Evolutionary conservation across 2,113 vertebrate species (phyloP), one percentile per base, ranked within the genome.

Genomic region (Neotoma lepida): DNA sequence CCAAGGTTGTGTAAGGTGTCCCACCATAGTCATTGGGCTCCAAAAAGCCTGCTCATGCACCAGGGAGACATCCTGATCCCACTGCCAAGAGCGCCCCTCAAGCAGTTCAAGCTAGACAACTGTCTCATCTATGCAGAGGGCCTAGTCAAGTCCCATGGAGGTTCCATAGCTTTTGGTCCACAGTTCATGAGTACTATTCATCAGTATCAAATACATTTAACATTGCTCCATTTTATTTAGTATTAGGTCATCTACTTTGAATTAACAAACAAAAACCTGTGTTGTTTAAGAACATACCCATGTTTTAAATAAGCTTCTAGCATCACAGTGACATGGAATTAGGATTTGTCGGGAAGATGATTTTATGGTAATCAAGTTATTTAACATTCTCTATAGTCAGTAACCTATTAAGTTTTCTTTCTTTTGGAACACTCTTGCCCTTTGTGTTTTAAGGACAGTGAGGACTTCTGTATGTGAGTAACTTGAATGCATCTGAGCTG

Each of bases 361-460:
- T 94, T 94, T 95, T 9, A 90, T 56, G 17, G 24, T 51, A 35
- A 92, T 94, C 2, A 94, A 86, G 63, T 81, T 51, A 92, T 61
- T 93, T 81, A 63, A 15, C 15, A 56, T 86, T 39, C 10, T 89
- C 1, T 28, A 82, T 17, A 84, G 15, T 84, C 30, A 51, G 6
- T 33, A 10, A 56, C 6, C 15, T 81, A 78, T 7, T 17, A 85
- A 77, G 51, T 22, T 18, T 39, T 68, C 17, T 88, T 2, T 74
- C 86, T 91, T 92, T 51, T 90, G 24, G 8, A 86, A 73, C 70
- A 61, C 2, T 56, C 28, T 90, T 51, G 4, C 63, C 20, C 6
- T 30, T 2, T 33, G 30, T 30, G 78, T 86, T 15, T 35, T 66
- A 66, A 77, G 73, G 8, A 18, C 33, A 78, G 6, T 70, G 39